Conservation (phyloP, 2,797 vertebrate genomes). For the Australoheros facetus region DNA sequence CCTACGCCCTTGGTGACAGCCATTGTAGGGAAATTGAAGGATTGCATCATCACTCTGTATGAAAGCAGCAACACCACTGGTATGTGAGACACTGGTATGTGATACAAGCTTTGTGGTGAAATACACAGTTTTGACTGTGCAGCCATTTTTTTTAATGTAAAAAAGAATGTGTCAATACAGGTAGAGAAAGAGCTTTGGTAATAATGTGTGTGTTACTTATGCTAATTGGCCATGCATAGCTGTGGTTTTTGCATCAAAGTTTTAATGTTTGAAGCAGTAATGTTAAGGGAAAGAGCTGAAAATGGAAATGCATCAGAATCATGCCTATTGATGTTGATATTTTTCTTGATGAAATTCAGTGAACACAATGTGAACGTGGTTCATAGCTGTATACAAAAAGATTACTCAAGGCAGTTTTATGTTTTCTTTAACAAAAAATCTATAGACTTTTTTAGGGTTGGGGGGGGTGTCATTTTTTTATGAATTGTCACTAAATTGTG, state of each 20-base stretch:
- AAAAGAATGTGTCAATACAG: neutral
- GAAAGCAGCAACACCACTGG: neutral
- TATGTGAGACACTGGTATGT: neutral
- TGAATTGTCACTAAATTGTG: neutral
- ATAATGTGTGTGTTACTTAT: neutral
- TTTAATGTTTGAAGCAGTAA: neutral
- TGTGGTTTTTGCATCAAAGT: neutral
- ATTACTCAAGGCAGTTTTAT: neutral
- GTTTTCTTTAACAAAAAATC: neutral
- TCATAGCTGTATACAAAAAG: too few species aligned
- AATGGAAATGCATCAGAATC: neutral
- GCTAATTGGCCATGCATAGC: neutral
- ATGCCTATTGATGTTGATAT: neutral
- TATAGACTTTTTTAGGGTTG: too few species aligned
- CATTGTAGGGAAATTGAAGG: neutral
- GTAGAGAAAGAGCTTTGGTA: neutral
- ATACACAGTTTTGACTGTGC: too few species aligned
- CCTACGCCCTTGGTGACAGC: too few species aligned
- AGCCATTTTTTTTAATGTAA: too few species aligned
- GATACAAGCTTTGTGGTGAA: neutral
- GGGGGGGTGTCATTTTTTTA: neutral
- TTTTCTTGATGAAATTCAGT: neutral
- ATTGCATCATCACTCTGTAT: neutral
- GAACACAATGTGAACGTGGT: neutral
- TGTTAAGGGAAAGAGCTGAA: neutral